Evolutionary conservation across 2,113 vertebrate species (phyloP), one percentile per base, ranked within the genome.

Genomic region (Aspiorhynchus laticeps): DNA sequence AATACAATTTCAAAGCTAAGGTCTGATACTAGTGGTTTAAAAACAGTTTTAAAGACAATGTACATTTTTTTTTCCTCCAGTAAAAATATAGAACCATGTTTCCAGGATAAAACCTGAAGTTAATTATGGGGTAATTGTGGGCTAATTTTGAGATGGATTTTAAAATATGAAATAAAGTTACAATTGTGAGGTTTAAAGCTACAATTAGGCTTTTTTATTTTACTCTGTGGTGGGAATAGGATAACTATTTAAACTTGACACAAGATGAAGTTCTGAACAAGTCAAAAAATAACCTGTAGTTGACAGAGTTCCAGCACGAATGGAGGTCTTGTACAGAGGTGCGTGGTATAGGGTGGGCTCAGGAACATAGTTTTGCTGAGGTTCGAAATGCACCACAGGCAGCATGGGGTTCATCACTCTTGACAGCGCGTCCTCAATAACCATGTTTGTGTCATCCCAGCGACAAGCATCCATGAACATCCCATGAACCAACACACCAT

Each of bases 401-500:
- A 97, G 86, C 93, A 92, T 48, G 6, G 93, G 59, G 80, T 95
- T 95, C 93, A 96, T 97, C 89, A 95, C 92, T n/a, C 90, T 89
- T 0, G 95, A 94, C 43, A 95, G 83, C 0, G 94, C 95, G 0
- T 96, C 94, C 82, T 94, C 95, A 8, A 96, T 94, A 67, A 95
- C 93, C 95, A 94, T 96, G 38, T 90, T 67, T 1, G 88, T 46
- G 78, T 96, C 90, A 0, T 96, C 93, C 96, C 95, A 97, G 80
- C 95, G 94, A 80, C 93, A 92, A 71, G 94, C 92, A 63, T 96
- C 96, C 94, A 97, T 96, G 91, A 95, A 94, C 92, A 97, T 96
- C 0, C 94, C 95, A 2, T 96, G 96, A 31, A 96, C 94, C 0
- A 97, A 85, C 0, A 97, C 93, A 0, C 96, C 95, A 8, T 96